A percentile compares a stretch with the other conserved stretches of the same genome.
These are phyloP conservation scores for Drosophila melanica DNA, from an alignment of 1,140 invertebrate genomes.

Conservation along the genomic window DNA sequence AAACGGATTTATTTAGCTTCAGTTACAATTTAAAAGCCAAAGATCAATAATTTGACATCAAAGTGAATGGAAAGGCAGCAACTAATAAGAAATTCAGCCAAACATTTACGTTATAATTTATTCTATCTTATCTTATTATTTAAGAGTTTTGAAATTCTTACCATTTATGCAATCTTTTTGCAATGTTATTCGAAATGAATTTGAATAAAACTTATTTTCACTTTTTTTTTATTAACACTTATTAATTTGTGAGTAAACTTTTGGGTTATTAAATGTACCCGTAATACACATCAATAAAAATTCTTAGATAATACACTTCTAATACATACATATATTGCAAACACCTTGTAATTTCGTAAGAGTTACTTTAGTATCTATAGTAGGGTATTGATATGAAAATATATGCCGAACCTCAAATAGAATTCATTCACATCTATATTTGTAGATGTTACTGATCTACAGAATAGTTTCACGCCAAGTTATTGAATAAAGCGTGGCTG, in stretches of 20 bases:
- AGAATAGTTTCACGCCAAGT: conserved; percentile 9
- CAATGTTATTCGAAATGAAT: neutral
- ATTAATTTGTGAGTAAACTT: neutral
- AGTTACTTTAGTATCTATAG: conserved; percentile 14
- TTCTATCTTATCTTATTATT: no score
- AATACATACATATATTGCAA: neutral
- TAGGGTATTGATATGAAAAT: conserved; percentile 36
- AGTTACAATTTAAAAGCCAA: neutral
- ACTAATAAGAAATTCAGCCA: no score
- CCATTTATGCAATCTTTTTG: conserved; percentile 16
- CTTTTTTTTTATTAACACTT: conserved; percentile 19
- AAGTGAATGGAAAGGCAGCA: no score
- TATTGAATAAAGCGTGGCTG: conserved; percentile 18
- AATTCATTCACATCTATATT: neutral
- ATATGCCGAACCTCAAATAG: neutral
- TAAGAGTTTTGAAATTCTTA: conserved; percentile 5
- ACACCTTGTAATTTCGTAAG: neutral
- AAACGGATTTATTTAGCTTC: neutral
- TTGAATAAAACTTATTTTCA: conserved; percentile 16
- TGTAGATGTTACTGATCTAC: conserved; percentile 25
- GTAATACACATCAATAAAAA: neutral
- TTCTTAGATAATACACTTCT: conserved; percentile 8
- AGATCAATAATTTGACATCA: no score
- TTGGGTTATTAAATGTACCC: conserved; percentile 5
- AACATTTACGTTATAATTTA: no score